Evolutionary conservation across 2,797 vertebrate species (phyloP), one percentile per base, ranked within the genome.

Genomic region (Argentina silus): DNA sequence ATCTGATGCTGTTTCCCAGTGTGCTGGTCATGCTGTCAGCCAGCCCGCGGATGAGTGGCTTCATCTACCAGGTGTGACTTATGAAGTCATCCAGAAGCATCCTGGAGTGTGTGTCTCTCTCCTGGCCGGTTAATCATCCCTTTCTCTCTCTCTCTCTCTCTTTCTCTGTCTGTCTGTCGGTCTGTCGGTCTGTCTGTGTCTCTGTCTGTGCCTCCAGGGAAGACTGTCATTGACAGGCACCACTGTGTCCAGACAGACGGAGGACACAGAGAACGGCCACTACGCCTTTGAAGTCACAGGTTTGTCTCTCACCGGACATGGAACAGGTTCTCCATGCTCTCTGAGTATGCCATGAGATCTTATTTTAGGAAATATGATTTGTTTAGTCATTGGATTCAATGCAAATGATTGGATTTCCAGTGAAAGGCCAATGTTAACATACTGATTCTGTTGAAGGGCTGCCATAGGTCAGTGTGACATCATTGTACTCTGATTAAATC

Each of bases 1-100:
- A 99, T 86, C 90, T 99, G 67, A 94, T 99, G 95, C 90, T 99
- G 79, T 99, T 99, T 89, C 92, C 97, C n/a, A 96, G 87, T 5
- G 70, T 95, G 81, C 81, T 99, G 72, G 88, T 99, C 72, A 96
- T 98, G 94, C 90, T 99, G 36, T 98, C 97, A 10, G 96, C 97
- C 77, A 99, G 97, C 88, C 96, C 97, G 69, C 93, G 97, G 69
- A 99, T 99, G 98, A 99, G 97, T 81, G 97, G 98, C 75, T 99
- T 99, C 80, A 96, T 99, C 83, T 99, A 98, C 91, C 97, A 99
- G 96, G 98, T 97, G 89, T 90, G 87, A 2, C 0, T 11, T n/a
- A 27, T 27, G 0, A 36, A 36, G 2, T 36, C 2, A 36, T 36
- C 27, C 27, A 36, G 27, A 36, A 36, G 27, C 27, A 36, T 36